Percentiles rank a stretch among this genome's conserved stretches.
These are phyloP conservation scores for Ceratina australensis DNA, from an alignment of 1,140 invertebrate species.

Conservation along the genomic window DNA sequence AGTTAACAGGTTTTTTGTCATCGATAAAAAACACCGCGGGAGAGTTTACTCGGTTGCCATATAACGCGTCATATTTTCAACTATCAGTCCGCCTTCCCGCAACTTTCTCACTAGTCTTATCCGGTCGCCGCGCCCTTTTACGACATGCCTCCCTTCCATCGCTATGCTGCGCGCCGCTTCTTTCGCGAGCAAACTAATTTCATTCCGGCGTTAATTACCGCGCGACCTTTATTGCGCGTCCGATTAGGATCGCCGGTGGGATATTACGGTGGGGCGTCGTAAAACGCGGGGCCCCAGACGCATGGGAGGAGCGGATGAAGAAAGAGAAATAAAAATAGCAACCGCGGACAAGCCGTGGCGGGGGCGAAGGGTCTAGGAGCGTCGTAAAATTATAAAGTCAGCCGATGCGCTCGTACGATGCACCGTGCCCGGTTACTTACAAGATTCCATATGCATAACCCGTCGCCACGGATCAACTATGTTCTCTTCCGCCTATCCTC, in stretches of 20 bases:
- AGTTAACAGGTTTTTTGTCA: neutral
- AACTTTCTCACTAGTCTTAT: neutral
- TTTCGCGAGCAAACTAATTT: conserved; percentile 56
- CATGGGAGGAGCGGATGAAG: conserved; percentile 12
- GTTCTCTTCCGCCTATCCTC: conserved; percentile 36
- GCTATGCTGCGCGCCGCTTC: neutral
- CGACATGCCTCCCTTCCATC: neutral
- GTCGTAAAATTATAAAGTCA: conserved; percentile 74
- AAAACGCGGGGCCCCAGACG: conserved; percentile 57
- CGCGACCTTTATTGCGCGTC: conserved; percentile 71
- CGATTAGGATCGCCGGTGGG: conserved; percentile 70
- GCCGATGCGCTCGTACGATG: conserved; percentile 58
- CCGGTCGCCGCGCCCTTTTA: neutral
- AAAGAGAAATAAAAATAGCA: conserved; percentile 19
- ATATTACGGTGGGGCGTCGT: conserved; percentile 66
- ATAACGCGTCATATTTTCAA: too few species aligned
- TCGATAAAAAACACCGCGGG: too few species aligned
- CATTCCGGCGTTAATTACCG: conserved; percentile 73
- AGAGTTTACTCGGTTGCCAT: too few species aligned
- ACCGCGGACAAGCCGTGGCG: neutral
- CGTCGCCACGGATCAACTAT: conserved; percentile 40
- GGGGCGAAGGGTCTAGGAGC: conserved; percentile 52
- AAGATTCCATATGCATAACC: conserved; percentile 68
- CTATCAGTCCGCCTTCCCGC: neutral
- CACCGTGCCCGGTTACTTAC: conserved; percentile 64